These are phyloP conservation scores for Rosalia funebris DNA, from an alignment of 2,888 invertebrate genomes.

Conservation along the genomic window DNA sequence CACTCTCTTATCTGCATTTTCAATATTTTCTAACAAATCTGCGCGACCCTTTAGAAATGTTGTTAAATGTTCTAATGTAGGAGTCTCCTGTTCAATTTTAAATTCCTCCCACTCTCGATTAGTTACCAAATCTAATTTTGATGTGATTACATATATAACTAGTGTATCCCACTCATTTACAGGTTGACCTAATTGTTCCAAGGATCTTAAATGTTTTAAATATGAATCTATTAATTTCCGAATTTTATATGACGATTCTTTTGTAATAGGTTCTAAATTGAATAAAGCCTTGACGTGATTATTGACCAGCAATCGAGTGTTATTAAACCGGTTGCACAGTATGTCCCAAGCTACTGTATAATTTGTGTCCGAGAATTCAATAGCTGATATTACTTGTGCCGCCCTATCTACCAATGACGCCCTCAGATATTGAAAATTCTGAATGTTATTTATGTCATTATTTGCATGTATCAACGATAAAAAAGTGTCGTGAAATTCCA, in stretches of 20 bases:
- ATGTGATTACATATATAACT: neutral
- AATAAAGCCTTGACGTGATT: neutral
- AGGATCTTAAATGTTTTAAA: neutral
- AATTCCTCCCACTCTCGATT: neutral
- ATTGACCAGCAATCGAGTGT: neutral
- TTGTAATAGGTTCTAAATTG: neutral
- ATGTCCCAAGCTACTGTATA: neutral
- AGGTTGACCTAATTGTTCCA: neutral
- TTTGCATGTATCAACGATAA: neutral
- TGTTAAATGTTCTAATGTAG: neutral
- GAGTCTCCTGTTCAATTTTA: neutral
- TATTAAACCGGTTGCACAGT: neutral
- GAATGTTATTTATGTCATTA: neutral
- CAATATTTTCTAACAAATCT: neutral
- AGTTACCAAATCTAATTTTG: neutral
- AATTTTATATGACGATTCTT: neutral
- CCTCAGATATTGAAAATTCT: neutral
- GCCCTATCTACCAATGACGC: neutral
- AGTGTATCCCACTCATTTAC: neutral
- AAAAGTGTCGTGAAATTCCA: neutral
- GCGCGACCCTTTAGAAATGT: neutral
- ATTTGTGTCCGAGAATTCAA: neutral
- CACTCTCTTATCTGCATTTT: neutral
- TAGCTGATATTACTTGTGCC: neutral
- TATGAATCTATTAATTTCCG: neutral